phyloP scores from a whole-genome alignment of 2,888 invertebrate genomes.

The Drosophila diplacantha region DNA sequence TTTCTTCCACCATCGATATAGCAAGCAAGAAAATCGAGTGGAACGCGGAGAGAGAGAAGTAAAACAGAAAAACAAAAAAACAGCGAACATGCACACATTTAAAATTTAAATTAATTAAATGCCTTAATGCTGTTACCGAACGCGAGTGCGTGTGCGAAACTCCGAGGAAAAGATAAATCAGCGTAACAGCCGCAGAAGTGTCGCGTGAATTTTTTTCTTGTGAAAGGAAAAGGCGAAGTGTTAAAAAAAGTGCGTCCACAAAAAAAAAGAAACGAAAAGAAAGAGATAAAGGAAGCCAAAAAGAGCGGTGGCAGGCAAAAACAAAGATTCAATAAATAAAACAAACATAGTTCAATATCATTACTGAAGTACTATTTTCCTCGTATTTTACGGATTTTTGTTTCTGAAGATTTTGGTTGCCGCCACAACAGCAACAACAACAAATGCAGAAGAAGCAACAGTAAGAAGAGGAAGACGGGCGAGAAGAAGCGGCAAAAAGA shows the following conservation, averaged over 20 bases:
- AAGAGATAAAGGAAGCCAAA: slow-evolving; percentile 22
- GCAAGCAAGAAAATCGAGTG: slow-evolving; percentile 19
- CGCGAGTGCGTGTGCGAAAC: slow-evolving; percentile 8
- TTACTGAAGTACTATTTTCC: background rate
- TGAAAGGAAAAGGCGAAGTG: slow-evolving; percentile 34
- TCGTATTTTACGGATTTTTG: background rate
- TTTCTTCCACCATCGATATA: no score
- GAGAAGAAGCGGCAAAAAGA: slow-evolving; percentile 35
- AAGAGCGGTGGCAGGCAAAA: slow-evolving; percentile 15
- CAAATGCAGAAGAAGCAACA: slow-evolving; percentile 15
- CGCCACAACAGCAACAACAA: slow-evolving; percentile 46
- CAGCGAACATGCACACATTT: slow-evolving; percentile 10
- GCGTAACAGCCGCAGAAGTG: slow-evolving; percentile 11
- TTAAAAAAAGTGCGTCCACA: slow-evolving; percentile 27
- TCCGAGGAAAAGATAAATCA: background rate
- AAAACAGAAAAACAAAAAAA: slow-evolving; percentile 10
- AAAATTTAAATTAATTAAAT: slow-evolving; percentile 17
- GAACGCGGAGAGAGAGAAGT: slow-evolving; percentile 20
- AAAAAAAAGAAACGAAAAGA: slow-evolving; percentile 18
- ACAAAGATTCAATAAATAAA: background rate
- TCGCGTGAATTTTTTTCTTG: slow-evolving; percentile 28
- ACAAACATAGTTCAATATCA: slow-evolving; percentile 7
- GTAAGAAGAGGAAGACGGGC: slow-evolving; percentile 8
- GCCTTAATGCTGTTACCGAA: slow-evolving; percentile 2
- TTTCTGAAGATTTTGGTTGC: slow-evolving; percentile 11